phyloP scores from a whole-genome alignment of 2,113 vertebrate species.

The Forbesichthys agassizii region DNA sequence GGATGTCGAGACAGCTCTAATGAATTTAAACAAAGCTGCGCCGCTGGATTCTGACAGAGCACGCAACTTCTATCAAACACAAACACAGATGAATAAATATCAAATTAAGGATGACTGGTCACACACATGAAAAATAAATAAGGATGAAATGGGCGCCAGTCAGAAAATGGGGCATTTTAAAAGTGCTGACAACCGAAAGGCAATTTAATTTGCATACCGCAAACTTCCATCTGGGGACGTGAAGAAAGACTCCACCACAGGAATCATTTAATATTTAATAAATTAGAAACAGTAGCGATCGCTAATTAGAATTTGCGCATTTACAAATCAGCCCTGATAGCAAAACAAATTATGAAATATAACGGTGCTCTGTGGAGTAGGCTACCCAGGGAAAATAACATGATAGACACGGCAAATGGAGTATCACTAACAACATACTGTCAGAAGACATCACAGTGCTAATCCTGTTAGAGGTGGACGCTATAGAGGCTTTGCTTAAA shows the following conservation, averaged over 20 bases:
- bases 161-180: constrained; percentile 81
- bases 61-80: constrained; percentile 82
- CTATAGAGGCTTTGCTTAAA: constrained; percentile 95
- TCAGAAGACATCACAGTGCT: constrained; percentile 96
- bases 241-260: constrained; percentile 85
- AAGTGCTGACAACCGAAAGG: constrained; percentile 87
- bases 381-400: constrained; percentile 87
- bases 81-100: constrained; percentile 93
- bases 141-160: constrained; percentile 69
- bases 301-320: constrained; percentile 99
- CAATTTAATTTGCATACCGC: constrained; percentile 88
- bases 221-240: constrained; percentile 92
- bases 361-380: constrained; percentile 86
- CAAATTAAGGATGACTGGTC: constrained; percentile 77
- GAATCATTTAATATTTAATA: constrained; percentile 99
- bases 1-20: constrained; percentile 87
- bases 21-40: constrained; percentile 85
- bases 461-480: constrained; percentile 93
- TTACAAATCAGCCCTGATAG: constrained; percentile 99
- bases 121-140: constrained; percentile 79
- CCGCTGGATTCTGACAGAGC: constrained; percentile 79
- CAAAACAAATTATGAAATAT: constrained; percentile 99
- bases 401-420: constrained; percentile 99
- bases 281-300: constrained; percentile 89
- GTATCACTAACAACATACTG: constrained; percentile 96